Evolutionary conservation across 2,888 invertebrate species (phyloP).

Genomic region (Serripes groenlandicus): DNA sequence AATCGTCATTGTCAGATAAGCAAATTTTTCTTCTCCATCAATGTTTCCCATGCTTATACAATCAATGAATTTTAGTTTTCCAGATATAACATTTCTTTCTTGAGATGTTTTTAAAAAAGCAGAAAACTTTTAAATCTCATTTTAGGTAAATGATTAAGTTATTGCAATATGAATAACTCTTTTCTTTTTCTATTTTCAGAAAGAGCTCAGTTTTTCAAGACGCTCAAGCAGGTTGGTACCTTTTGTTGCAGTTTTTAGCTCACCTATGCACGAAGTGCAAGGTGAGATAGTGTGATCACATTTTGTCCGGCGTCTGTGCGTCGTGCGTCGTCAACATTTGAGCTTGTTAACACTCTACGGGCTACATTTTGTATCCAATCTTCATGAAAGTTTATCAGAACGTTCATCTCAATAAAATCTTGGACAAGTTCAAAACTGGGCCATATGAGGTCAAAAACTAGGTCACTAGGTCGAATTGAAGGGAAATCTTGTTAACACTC

Average conservation of each 20-base stretch:
- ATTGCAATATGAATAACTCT: not conserved
- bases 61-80: not conserved
- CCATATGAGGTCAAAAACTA: too few relatives aligned
- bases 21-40: not conserved
- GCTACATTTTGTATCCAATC: too few relatives aligned
- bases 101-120: not conserved
- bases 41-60: not conserved
- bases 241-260: not conserved
- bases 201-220: conserved; percentile 73
- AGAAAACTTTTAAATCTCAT: not conserved
- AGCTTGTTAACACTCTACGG: too few relatives aligned
- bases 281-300: too few relatives aligned
- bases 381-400: too few relatives aligned
- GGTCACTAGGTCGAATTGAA: too few relatives aligned
- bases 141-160: not conserved
- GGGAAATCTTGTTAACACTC: too few relatives aligned
- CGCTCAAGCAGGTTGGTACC: conserved; percentile 72
- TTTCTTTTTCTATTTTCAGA: conserved; percentile 69
- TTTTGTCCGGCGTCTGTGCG: too few relatives aligned
- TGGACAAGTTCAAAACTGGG: too few relatives aligned
- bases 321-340: too few relatives aligned
- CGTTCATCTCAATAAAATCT: too few relatives aligned
- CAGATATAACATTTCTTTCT: not conserved
- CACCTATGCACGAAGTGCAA: too few relatives aligned
- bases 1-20: not conserved